These are phyloP conservation scores for Embidobia sp. DNA, from an alignment of 2,888 invertebrate species.

Conservation along the genomic window DNA sequence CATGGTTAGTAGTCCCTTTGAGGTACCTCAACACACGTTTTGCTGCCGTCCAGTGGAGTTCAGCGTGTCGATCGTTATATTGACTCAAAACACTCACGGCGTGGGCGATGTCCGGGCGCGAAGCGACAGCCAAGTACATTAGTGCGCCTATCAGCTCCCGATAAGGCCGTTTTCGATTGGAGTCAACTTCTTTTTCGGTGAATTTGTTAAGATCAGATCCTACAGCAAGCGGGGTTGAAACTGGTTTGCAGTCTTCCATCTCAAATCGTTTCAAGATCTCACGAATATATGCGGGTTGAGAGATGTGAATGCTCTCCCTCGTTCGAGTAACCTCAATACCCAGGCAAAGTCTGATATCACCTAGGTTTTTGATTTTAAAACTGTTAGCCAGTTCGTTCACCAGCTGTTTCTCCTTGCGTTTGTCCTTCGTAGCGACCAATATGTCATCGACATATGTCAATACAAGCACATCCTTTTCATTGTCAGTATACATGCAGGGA, in stretches of 20 bases:
- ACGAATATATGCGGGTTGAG: conserved; percentile 3
- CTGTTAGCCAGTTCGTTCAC: not conserved
- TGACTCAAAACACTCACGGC: conserved; percentile 6
- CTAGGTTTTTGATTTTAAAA: conserved; percentile 11
- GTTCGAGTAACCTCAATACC: not conserved
- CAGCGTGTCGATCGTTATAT: not conserved
- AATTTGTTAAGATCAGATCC: not conserved
- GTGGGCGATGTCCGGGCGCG: conserved; percentile 12
- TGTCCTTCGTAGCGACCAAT: not conserved
- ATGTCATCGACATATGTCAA: conserved; percentile 29
- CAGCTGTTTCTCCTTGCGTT: not conserved
- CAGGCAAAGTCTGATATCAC: conserved; percentile 2
- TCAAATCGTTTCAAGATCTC: conserved; percentile 2
- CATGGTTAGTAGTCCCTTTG: not conserved
- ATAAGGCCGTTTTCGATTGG: not conserved
- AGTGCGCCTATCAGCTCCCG: conserved; percentile 6
- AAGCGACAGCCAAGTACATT: conserved; percentile 15
- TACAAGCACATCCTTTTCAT: not conserved
- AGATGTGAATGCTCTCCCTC: not conserved
- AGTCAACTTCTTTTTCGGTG: not conserved
- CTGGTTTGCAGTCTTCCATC: conserved; percentile 17
- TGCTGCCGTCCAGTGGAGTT: not conserved
- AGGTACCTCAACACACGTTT: not conserved
- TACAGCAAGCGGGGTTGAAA: not conserved
- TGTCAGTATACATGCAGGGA: conserved; percentile 8